These are phyloP conservation scores for Seira musarum DNA, from an alignment of 2,888 invertebrate genomes.

Conservation along the genomic window DNA sequence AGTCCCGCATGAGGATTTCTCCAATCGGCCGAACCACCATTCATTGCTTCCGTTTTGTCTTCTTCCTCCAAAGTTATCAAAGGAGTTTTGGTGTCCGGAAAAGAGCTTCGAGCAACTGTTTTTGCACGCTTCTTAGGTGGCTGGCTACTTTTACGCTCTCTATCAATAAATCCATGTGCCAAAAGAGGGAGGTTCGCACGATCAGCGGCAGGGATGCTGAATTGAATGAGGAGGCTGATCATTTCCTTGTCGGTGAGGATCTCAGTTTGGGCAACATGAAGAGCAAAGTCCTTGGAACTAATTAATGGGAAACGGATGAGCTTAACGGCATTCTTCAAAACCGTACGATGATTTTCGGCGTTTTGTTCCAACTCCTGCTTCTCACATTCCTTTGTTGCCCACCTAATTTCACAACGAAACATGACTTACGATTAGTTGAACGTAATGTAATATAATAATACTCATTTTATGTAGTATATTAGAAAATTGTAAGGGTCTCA, in stretches of 20 bases:
- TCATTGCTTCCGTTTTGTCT: constrained; percentile 37
- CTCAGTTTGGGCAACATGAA: constrained; percentile 63
- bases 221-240: constrained; percentile 65
- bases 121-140: constrained; percentile 64
- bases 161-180: constrained; percentile 60
- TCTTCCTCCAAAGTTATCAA: constrained; percentile 55
- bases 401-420: constrained; percentile 39
- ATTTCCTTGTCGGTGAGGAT: constrained; percentile 63
- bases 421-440: neutral
- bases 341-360: constrained; percentile 60
- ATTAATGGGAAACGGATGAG: constrained; percentile 63
- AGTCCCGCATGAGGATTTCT: constrained; percentile 61
- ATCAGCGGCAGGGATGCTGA: constrained; percentile 60
- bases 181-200: constrained; percentile 52
- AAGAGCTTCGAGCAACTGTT: constrained; percentile 44
- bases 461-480: neutral
- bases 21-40: constrained; percentile 46
- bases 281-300: constrained; percentile 61
- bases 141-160: constrained; percentile 57
- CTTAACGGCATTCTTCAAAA: constrained; percentile 57
- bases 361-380: constrained; percentile 62
- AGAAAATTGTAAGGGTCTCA: constrained; percentile 21
- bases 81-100: constrained; percentile 51
- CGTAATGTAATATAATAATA: constrained; percentile 11
- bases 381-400: constrained; percentile 63